phyloP scores from a whole-genome alignment of 2,113 vertebrate genomes.

The Larimichthys polyactis region DNA sequence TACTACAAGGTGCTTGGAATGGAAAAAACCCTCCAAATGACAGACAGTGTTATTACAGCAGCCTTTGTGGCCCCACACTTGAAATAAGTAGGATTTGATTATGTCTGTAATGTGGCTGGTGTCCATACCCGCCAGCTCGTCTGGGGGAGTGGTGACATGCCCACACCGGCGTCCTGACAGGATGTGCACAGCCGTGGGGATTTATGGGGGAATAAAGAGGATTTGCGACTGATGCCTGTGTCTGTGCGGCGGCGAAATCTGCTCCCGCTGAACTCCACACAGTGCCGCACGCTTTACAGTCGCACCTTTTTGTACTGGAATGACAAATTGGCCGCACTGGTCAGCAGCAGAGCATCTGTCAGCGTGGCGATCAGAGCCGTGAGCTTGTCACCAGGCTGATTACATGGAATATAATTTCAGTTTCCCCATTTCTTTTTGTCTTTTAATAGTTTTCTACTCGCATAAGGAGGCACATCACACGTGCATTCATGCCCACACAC shows the following conservation, averaged over 20 bases:
- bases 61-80: conserved; percentile 61
- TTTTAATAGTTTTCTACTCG: conserved; percentile 47
- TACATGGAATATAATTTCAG: conserved; percentile 55
- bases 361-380: conserved; percentile 42
- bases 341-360: conserved; percentile 60
- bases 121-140: conserved; percentile 61
- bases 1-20: conserved; percentile 24
- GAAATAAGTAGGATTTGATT: conserved; percentile 78
- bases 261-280: conserved; percentile 67
- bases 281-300: conserved; percentile 72
- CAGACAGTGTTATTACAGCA: conserved; percentile 59
- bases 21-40: conserved; percentile 44
- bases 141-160: conserved; percentile 69
- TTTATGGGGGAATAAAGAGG: conserved; percentile 83
- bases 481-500: background rate
- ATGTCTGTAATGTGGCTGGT: conserved; percentile 73
- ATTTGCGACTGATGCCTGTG: conserved; percentile 81
- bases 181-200: conserved; percentile 75
- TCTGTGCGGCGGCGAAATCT: conserved; percentile 65
- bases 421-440: conserved; percentile 38
- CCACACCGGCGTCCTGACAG: conserved; percentile 74
- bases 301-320: conserved; percentile 70
- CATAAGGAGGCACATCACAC: conserved; percentile 25
- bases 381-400: conserved; percentile 51
- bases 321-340: conserved; percentile 77